These are phyloP conservation scores for Acronicta alni DNA, from an alignment of 2,888 invertebrate species.

Conservation along the genomic window DNA sequence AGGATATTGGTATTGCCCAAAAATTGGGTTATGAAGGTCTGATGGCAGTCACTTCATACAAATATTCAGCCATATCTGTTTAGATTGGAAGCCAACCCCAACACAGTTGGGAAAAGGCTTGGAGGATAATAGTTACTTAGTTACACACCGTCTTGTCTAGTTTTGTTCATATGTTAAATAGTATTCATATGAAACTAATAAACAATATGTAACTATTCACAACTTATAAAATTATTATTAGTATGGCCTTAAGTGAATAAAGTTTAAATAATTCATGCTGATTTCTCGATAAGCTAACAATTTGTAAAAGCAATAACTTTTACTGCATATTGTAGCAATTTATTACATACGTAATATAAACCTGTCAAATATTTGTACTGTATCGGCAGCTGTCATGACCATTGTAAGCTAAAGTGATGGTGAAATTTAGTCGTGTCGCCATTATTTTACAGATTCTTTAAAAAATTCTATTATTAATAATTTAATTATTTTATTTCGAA, in stretches of 20 bases:
- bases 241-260: constrained; percentile 28
- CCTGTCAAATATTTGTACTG: constrained; percentile 41
- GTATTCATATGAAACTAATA: too few relatives aligned
- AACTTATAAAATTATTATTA: too few relatives aligned
- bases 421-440: constrained; percentile 42
- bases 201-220: too few relatives aligned
- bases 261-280: constrained; percentile 35
- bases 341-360: constrained; percentile 49
- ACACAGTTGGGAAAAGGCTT: too few relatives aligned
- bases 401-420: constrained; percentile 56
- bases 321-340: constrained; percentile 48
- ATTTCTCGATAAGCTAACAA: constrained; percentile 39
- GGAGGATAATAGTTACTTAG: too few relatives aligned
- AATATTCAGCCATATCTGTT: too few relatives aligned
- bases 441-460: constrained; percentile 53
- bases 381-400: constrained; percentile 64
- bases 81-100: too few relatives aligned
- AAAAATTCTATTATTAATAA: constrained; percentile 54
- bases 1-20: too few relatives aligned
- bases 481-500: constrained; percentile 63
- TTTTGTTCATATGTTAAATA: too few relatives aligned
- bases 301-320: constrained; percentile 47
- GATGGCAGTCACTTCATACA: too few relatives aligned
- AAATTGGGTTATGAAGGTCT: too few relatives aligned
- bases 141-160: too few relatives aligned